Conservation (phyloP, 2,888 invertebrate genomes). For the Latheticus oryzae region DNA sequence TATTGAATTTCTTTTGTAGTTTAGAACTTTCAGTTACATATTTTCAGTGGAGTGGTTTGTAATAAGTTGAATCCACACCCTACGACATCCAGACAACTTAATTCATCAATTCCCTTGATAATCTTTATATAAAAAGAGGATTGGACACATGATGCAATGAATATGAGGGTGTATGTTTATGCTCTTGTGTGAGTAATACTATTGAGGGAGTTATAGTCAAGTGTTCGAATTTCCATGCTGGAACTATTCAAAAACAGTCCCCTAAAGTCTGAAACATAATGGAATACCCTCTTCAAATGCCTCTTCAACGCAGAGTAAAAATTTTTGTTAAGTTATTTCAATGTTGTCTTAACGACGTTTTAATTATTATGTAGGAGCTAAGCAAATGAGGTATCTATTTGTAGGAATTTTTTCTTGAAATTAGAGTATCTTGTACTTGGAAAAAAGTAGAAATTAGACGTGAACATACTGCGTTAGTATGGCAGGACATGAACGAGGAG, state of each 20-base stretch:
- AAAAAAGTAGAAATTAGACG: conserved; percentile 5
- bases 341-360: conserved; percentile 25
- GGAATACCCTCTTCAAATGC: conserved; percentile 29
- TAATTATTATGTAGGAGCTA: conserved; percentile 26
- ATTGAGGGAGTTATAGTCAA: conserved; percentile 49
- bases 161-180: conserved; percentile 49
- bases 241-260: conserved; percentile 31
- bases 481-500: conserved; percentile 26
- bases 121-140: conserved; percentile 26
- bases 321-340: conserved; percentile 17
- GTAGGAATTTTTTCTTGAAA: no score
- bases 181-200: conserved; percentile 46
- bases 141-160: conserved; percentile 38
- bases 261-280: conserved; percentile 28
- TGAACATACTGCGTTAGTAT: conserved; percentile 21
- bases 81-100: conserved; percentile 23
- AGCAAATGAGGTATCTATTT: no score
- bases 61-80: conserved; percentile 10
- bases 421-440: no score
- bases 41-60: conserved; percentile 5
- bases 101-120: conserved; percentile 26
- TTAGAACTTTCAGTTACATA: conserved; percentile 10
- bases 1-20: conserved; percentile 36
- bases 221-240: conserved; percentile 44
- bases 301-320: conserved; percentile 4